Conservation (phyloP, 2,113 vertebrate genomes). For the Phrynocephalus versicolor region DNA sequence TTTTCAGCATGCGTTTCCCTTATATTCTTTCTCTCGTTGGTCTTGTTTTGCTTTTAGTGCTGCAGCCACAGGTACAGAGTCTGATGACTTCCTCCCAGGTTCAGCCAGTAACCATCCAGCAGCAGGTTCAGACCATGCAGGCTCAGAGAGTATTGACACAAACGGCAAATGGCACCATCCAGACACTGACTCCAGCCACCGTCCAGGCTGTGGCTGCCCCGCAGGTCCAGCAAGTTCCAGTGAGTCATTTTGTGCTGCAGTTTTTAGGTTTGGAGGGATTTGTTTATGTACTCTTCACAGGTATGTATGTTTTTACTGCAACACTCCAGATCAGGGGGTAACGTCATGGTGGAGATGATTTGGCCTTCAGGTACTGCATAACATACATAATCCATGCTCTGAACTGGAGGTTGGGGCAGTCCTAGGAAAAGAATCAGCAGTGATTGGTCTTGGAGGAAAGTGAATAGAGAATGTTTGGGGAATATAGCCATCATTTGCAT, state of each 20-base stretch:
- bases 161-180: slow-evolving; percentile 86
- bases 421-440: neutral
- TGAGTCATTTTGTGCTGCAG: slow-evolving; percentile 52
- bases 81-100: slow-evolving; percentile 91
- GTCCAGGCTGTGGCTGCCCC: slow-evolving; percentile 90
- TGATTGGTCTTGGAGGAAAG: neutral
- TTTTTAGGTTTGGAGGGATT: neutral
- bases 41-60: slow-evolving; percentile 76
- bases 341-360: neutral
- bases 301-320: neutral
- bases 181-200: slow-evolving; percentile 85
- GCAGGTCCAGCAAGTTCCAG: slow-evolving; percentile 91
- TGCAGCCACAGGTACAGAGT: slow-evolving; percentile 94
- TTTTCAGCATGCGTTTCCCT: neutral
- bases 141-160: slow-evolving; percentile 87
- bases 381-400: neutral
- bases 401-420: rapidly evolving
- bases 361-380: neutral
- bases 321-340: neutral
- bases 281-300: neutral
- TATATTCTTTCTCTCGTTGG: neutral
- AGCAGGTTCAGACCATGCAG: slow-evolving; percentile 85
- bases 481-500: neutral
- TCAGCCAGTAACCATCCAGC: slow-evolving; percentile 92
- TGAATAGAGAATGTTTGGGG: neutral